phyloP scores from a whole-genome alignment of 2,888 invertebrate genomes.

The Lycophotia porphyrea region DNA sequence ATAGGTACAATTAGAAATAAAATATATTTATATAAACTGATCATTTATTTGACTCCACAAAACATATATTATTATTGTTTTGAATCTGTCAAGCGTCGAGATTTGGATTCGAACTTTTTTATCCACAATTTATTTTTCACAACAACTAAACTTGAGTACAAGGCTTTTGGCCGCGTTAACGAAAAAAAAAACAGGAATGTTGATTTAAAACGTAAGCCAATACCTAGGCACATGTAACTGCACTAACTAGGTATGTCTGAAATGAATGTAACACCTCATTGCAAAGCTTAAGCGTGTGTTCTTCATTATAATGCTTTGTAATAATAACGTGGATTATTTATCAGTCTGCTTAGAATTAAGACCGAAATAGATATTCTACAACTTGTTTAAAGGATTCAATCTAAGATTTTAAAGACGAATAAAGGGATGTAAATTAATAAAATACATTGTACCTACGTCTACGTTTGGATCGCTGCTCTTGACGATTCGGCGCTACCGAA shows the following conservation, averaged over 20 bases:
- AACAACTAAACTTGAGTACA: not conserved
- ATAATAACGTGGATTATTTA: conserved; percentile 12
- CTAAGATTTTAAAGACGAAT: not conserved
- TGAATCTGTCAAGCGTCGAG: not conserved
- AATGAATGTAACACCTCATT: conserved; percentile 45
- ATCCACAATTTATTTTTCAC: conserved; percentile 1
- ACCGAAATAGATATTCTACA: not conserved
- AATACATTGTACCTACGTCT: conserved; percentile 17
- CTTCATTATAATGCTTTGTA: conserved; percentile 7
- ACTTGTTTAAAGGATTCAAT: not conserved
- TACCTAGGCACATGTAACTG: conserved; percentile 23
- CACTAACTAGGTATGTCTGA: conserved; percentile 17
- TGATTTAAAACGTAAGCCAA: conserved; percentile 27
- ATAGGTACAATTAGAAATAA: not conserved
- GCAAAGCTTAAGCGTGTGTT: conserved; percentile 22
- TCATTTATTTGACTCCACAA: not conserved
- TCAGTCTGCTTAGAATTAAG: not conserved
- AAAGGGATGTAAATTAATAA: conserved; percentile 3
- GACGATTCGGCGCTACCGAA: conserved; percentile 39
- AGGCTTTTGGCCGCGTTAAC: conserved; percentile 26
- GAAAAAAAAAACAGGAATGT: conserved; percentile 1
- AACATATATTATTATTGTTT: not conserved
- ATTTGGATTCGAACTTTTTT: not conserved
- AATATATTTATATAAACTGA: not conserved
- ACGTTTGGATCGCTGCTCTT: conserved; percentile 52